phyloP scores from a whole-genome alignment of 2,888 invertebrate species.

The Peribatodes rhomboidaria region DNA sequence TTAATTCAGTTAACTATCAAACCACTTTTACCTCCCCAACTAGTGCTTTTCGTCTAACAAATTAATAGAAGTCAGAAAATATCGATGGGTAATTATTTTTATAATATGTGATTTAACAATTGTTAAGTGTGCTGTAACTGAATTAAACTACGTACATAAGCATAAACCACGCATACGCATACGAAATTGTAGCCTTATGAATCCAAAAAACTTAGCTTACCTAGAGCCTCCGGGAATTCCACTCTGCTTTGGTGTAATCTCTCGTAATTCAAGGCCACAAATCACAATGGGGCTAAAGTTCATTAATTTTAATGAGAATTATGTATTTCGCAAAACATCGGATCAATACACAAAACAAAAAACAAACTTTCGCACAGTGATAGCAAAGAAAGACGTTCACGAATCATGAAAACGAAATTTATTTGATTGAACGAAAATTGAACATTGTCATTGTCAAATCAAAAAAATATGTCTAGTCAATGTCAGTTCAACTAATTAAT shows the following conservation, averaged over 20 bases:
- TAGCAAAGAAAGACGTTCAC: not conserved
- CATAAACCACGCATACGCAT: not conserved
- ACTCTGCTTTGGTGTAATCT: not conserved
- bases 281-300: slow-evolving; percentile 1
- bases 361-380: slow-evolving; percentile 45
- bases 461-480: too few species aligned
- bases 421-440: too few species aligned
- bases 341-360: slow-evolving; percentile 65
- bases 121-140: not conserved
- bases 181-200: not conserved
- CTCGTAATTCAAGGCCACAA: slow-evolving; percentile 3
- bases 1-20: not conserved
- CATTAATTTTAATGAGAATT: not conserved
- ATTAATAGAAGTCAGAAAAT: not conserved
- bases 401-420: too few species aligned
- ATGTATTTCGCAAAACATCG: slow-evolving; percentile 24
- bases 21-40: not conserved
- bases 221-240: not conserved
- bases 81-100: not conserved
- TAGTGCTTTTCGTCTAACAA: not conserved
- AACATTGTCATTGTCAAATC: too few species aligned
- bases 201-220: slow-evolving; percentile 17
- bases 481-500: too few species aligned
- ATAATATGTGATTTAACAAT: not conserved
- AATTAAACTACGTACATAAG: too few species aligned